Percentiles rank a stretch among this genome's conserved stretches.
Conservation (phyloP, 1,140 invertebrate species). For the Drosophila virilis region DNA sequence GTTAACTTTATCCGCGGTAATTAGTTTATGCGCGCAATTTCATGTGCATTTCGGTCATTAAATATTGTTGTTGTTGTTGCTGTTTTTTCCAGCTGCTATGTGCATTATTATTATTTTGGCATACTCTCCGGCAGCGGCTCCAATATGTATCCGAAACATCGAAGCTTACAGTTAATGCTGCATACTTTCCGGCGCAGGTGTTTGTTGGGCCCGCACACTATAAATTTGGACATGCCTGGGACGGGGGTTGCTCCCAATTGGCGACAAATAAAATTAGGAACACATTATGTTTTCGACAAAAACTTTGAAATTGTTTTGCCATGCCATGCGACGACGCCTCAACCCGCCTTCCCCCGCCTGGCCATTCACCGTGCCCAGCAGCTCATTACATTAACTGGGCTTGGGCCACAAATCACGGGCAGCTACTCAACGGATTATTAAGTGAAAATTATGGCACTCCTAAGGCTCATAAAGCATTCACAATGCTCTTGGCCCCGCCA, state of each 20-base stretch:
- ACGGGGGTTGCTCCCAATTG: constrained; percentile 66
- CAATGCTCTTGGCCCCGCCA: constrained; percentile 57
- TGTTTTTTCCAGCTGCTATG: constrained; percentile 33
- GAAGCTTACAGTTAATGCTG: constrained; percentile 57
- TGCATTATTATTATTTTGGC: constrained; percentile 72
- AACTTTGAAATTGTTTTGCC: constrained; percentile 76
- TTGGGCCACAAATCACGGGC: constrained; percentile 70
- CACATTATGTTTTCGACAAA: constrained; percentile 81
- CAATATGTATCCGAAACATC: constrained; percentile 56
- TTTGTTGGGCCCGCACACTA: constrained; percentile 58
- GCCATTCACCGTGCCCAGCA: constrained; percentile 2
- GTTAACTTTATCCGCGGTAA: constrained; percentile 81
- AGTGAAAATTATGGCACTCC: constrained; percentile 83
- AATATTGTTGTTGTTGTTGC: constrained; percentile 49
- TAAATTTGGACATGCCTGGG: constrained; percentile 51
- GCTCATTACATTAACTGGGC: constrained; percentile 43
- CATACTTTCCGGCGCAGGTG: constrained; percentile 65
- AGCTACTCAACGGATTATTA: constrained; percentile 83
- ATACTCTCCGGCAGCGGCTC: constrained; percentile 57
- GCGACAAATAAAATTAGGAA: constrained; percentile 82
- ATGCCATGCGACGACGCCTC: not conserved
- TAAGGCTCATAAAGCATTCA: constrained; percentile 82
- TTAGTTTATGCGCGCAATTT: constrained; percentile 82
- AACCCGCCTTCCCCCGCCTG: not conserved
- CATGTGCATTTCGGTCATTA: constrained; percentile 80